Evolutionary conservation across 1,140 invertebrate genomes (phyloP), one percentile per base, ranked within the genome.

Genomic region (Megalopta genalis): DNA sequence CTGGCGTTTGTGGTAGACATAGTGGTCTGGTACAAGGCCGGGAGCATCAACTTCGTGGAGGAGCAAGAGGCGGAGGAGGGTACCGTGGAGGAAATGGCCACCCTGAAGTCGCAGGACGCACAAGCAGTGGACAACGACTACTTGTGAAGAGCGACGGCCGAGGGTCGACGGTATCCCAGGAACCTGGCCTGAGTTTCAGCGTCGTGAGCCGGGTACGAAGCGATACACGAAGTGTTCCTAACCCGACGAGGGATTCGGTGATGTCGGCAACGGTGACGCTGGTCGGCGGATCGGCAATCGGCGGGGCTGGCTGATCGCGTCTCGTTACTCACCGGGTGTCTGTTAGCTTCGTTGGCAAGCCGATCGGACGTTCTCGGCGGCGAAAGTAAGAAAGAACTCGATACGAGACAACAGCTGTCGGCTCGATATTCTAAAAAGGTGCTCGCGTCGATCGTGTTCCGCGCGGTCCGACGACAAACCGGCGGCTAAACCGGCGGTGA

Each of bases 1-100:
- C 90, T 96, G 62, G 97, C 96, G 46, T 97, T 97, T 89, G 91
- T 97, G 73, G 96, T 97, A 87, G 97, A 98, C 90, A 87, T 97
- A 69, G 93, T 97, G 27, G 96, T 98, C 8, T 97, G 96, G 96
- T 96, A 95, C 88, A 96, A 97, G 90, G 96, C 97, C 21, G 95
- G 95, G 46, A 95, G 95, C 77, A 97, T 97, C 82, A 95, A 93
- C 86, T 95, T 96, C 82, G 94, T 94, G 0, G 95, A 95, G 72
- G 95, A 95, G 52, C 93, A 94, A 82, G 90, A 92, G 57, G 83
- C 71, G 57, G 88, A 90, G 39, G 83, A 83, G 18, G 89, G 89
- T 2, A 90, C 91, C 2, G 89, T 87, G 10, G 92, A 93, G 82
- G 92, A 93, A 79, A 93, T 93, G 92, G 89, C 90, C 42, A 93